Base-by-base conservation (phyloP, 2,888 invertebrate species). In the Lapara coniferarum region DNA sequence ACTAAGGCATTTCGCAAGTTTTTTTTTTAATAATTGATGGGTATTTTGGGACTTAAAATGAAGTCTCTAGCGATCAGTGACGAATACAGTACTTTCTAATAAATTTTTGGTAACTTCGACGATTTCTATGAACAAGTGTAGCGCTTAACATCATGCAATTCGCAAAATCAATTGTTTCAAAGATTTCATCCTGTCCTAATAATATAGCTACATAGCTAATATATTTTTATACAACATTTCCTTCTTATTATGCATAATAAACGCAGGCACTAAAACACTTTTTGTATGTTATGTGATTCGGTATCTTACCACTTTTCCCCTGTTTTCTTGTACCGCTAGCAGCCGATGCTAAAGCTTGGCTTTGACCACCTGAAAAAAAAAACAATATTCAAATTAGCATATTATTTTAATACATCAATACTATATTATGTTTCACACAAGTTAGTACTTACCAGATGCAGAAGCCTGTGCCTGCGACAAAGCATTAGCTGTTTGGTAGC, bases 221-320 rank as follows among this genome's bases (percentile, higher is more conserved):
- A 25, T 25, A 25, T 25, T 25, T 25, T 25, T 25, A 25, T 25
- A 25, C 25, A 25, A 25, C 25, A 25, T 2, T 25, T 25, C 1
- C 25, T 25, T 25, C 25, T 25, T 25, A 25, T 25, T 25, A 25
- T 25, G 2, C 25, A 25, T 25, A 25, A 25, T 25, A 25, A 25
- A 25, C 25, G 25, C 25, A 25, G 25, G 1, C 25, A 25, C 25
- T 25, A 25, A 25, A 25, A 25, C 1, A 25, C 2, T 25, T 25
- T 25, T 25, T 25, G 25, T 25, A 25, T 2, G 46, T 12, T 13
- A 10, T 0, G 2, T 51, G 10, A 19, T 59, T 30, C 8, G 37
- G 8, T 2, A 25, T 8, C 46, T 69, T 67, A 68, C 71, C 75
- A 16, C 73, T 71, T 68, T 71, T 75, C 1, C 13, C 44, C 14